These are phyloP conservation scores for Amniataba percoides DNA, from an alignment of 2,797 vertebrate species.

Conservation along the genomic window DNA sequence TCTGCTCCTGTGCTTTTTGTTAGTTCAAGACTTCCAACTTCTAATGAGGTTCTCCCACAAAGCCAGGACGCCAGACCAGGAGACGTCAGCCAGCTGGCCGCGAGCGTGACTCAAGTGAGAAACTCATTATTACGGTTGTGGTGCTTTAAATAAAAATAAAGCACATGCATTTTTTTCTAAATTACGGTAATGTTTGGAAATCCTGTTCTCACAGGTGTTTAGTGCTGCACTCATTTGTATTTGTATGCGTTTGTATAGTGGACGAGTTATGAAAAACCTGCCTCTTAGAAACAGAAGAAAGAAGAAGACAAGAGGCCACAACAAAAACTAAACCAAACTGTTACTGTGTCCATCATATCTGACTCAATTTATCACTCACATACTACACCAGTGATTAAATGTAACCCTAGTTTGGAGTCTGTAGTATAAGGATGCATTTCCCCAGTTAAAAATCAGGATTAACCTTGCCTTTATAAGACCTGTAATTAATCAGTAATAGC, in stretches of 20 bases:
- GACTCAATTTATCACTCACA: not conserved
- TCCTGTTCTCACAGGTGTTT: not conserved
- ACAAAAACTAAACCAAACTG: not conserved
- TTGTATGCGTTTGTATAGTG: not conserved
- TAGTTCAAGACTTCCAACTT: conserved; percentile 23
- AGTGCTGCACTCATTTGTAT: not conserved
- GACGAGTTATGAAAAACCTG: not conserved
- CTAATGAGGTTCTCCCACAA: conserved; percentile 26
- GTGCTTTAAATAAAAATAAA: not conserved
- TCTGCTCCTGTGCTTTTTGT: conserved; percentile 28
- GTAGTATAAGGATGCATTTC: not conserved
- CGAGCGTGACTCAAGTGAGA: conserved; percentile 4
- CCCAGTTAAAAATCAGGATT: conserved; percentile 8
- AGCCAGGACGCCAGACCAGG: not conserved
- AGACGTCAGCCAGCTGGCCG: conserved; percentile 1
- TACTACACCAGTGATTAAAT: not conserved
- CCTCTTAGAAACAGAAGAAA: not conserved
- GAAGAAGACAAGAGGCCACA: not conserved
- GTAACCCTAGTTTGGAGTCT: not conserved
- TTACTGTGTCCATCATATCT: not conserved
- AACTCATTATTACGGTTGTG: conserved; percentile 7
- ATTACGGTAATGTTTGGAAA: not conserved
- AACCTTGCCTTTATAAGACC: conserved; percentile 4
- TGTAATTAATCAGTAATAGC: conserved; percentile 4
- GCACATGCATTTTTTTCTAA: not conserved